Base-by-base conservation (phyloP, 1,140 invertebrate species). In the Platyscapa corneri region DNA sequence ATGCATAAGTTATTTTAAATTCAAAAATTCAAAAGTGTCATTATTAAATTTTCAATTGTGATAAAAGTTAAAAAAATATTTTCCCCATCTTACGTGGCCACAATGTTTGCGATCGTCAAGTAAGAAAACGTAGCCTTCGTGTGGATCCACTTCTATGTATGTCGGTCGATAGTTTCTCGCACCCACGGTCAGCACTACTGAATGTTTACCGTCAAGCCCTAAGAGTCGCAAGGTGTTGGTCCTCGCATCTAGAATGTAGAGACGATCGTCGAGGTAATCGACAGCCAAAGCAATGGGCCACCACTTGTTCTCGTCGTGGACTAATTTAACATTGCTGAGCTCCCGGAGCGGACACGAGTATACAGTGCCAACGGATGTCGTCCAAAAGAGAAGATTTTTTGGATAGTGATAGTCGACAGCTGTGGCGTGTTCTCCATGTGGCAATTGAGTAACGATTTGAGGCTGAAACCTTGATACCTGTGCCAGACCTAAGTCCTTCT, bases 231-330 rank as follows among this genome's bases (percentile, higher is more conserved):
- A 0, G 0, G 56, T 82, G 32, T 82, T 82, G 60, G 70, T 67
- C 1, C 37, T 64, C 0, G 60, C 64, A 32, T 86, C 84, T 10
- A 86, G 6, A 0, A 86, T n/a, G 32, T 86, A 86, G 6, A 86
- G 53, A 5, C 79, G 70, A 10, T 82, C 60, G 8, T 27, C 39
- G 0, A 77, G 16, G 8, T 86, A 53, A 37, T 86, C 84, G 12
- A 82, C 74, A 14, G 70, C 79, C 0, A 85, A 1, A 0, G 77
- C 49, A 0, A 37, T n/a, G 0, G 84, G 77, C 27, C 27, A 34
- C 84, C 84, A 85, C 0, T 70, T 30, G 0, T 16, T 7, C 8
- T 81, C 76, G 7, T 20, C 34, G 32, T 74, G 34, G 0, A 79
- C 46, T 23, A 79, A 34, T 3, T 27, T 80, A 8, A 34, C 65